These are phyloP conservation scores for Pangasius krempfi DNA, from an alignment of 2,797 vertebrate genomes.

Conservation along the genomic window DNA sequence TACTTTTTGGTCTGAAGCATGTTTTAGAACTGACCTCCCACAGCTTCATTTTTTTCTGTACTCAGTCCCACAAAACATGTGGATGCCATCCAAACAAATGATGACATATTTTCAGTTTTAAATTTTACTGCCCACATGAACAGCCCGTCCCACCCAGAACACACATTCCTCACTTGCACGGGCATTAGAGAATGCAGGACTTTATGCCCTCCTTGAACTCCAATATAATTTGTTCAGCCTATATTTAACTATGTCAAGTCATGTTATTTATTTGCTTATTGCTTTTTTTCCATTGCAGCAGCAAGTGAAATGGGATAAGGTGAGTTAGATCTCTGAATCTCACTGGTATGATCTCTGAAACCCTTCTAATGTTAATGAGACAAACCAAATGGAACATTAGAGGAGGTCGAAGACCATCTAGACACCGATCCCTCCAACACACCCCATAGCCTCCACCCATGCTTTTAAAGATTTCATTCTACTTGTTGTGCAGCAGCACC, in stretches of 20 bases:
- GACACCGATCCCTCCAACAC: not conserved
- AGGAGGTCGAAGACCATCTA: not conserved
- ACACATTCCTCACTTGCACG: slow-evolving; percentile 7
- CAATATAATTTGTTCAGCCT: slow-evolving; percentile 46
- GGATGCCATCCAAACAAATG: not conserved
- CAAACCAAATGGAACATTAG: not conserved
- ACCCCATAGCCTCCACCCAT: not conserved
- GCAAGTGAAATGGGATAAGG: slow-evolving; percentile 71
- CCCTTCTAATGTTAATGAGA: not conserved
- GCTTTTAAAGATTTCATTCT: not conserved
- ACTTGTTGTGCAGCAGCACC: not conserved
- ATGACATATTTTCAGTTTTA: not conserved
- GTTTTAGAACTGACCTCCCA: not conserved
- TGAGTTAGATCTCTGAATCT: slow-evolving; percentile 42
- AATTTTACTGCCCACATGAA: not conserved
- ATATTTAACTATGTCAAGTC: slow-evolving; percentile 52
- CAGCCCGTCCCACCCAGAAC: too few species aligned
- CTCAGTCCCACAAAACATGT: not conserved
- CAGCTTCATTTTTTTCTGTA: not conserved
- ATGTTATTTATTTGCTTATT: slow-evolving; percentile 50
- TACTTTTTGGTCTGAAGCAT: not conserved
- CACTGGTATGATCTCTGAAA: slow-evolving; percentile 13
- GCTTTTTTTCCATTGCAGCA: slow-evolving; percentile 50
- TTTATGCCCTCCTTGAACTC: slow-evolving; percentile 26
- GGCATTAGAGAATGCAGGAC: slow-evolving; percentile 19